Conservation (phyloP, 2,888 invertebrate species). For the Deroplatys truncata region DNA sequence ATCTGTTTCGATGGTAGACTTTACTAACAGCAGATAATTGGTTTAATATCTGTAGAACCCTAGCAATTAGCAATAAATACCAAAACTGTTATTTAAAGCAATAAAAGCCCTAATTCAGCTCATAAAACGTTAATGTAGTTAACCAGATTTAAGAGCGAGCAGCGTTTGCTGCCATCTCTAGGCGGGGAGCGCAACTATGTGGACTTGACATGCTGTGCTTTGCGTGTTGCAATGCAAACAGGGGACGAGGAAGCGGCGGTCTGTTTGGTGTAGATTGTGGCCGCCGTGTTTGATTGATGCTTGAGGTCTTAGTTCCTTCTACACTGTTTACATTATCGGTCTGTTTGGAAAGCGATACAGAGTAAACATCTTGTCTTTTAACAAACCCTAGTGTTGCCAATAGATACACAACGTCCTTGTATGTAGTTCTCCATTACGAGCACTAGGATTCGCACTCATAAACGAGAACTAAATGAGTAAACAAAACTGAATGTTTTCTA, state of each 20-base stretch:
- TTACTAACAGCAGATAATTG: too few species aligned
- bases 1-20: too few species aligned
- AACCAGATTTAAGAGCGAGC: not conserved
- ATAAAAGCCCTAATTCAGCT: too few species aligned
- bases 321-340: not conserved
- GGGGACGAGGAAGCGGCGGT: not conserved
- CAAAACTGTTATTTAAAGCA: too few species aligned
- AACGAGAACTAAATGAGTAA: too few species aligned
- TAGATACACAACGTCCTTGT: too few species aligned
- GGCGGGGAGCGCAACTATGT: not conserved
- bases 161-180: not conserved
- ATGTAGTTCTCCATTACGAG: too few species aligned
- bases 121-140: too few species aligned
- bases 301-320: not conserved
- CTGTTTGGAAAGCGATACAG: not conserved
- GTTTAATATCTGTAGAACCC: too few species aligned
- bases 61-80: too few species aligned
- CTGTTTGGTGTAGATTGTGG: not conserved
- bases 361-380: not conserved
- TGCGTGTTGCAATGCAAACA: not conserved
- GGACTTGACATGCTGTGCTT: not conserved
- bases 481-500: too few species aligned
- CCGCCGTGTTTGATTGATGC: not conserved
- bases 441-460: too few species aligned
- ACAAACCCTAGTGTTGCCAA: not conserved